phyloP scores from a whole-genome alignment of 2,797 vertebrate species.

The Leptodactylus fallax region DNA sequence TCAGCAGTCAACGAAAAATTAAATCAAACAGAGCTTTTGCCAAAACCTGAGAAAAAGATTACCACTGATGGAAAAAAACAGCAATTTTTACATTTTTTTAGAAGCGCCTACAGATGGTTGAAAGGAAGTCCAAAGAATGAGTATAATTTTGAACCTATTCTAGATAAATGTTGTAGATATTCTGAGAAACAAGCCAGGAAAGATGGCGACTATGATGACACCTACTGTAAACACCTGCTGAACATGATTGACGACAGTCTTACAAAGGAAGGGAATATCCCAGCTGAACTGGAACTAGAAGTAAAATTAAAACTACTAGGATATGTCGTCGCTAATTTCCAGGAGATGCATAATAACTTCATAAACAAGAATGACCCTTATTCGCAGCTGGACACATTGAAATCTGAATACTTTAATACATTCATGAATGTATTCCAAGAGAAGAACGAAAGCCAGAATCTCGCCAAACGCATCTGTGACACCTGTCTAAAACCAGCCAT shows the following conservation, averaged over 20 bases:
- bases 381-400: slow-evolving; percentile 67
- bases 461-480: slow-evolving; percentile 65
- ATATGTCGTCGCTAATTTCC: slow-evolving; percentile 73
- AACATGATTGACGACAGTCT: slow-evolving; percentile 73
- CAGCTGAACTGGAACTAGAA: slow-evolving; percentile 75
- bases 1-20: slow-evolving; percentile 67
- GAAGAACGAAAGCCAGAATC: slow-evolving; percentile 66
- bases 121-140: not conserved
- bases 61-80: not conserved
- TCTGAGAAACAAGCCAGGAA: not conserved
- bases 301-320: slow-evolving; percentile 76
- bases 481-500: slow-evolving; percentile 71
- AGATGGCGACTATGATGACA: slow-evolving; percentile 74
- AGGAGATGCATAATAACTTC: slow-evolving; percentile 72
- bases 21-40: slow-evolving; percentile 65
- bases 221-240: slow-evolving; percentile 75
- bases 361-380: slow-evolving; percentile 70
- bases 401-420: slow-evolving; percentile 66
- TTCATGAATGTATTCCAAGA: slow-evolving; percentile 72
- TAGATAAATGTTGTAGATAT: not conserved
- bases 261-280: slow-evolving; percentile 51
- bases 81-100: not conserved
- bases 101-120: not conserved
- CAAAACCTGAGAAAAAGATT: not conserved
- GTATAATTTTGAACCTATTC: not conserved